Percentiles rank a stretch among this genome's conserved stretches.
Evolutionary conservation across 1,140 invertebrate species (phyloP).

Genomic region (Goniozus legneri): DNA sequence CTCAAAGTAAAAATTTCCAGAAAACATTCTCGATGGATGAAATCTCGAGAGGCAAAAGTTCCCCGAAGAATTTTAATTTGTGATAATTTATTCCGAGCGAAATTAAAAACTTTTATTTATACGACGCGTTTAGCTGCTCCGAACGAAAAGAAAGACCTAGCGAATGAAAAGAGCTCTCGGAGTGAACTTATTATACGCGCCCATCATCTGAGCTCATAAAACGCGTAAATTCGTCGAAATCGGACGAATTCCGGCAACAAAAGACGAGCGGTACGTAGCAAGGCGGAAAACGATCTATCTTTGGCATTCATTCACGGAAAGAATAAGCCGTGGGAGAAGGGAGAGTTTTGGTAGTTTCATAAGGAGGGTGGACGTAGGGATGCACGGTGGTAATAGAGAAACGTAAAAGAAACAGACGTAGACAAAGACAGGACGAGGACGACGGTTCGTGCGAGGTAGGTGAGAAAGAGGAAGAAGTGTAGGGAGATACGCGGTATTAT

Average conservation of each 20-base stretch:
- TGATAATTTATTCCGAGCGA: too few relatives aligned
- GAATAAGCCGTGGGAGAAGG: constrained; percentile 30
- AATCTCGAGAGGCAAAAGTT: too few relatives aligned
- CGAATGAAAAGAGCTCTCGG: neutral
- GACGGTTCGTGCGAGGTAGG: neutral
- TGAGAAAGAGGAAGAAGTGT: neutral
- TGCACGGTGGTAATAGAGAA: constrained; percentile 15
- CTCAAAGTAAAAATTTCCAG: too few relatives aligned
- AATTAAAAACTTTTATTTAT: too few relatives aligned
- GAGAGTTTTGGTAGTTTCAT: constrained; percentile 16
- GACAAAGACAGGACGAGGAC: constrained; percentile 1
- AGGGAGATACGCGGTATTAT: neutral
- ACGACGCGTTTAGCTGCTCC: too few relatives aligned
- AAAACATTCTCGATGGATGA: too few relatives aligned
- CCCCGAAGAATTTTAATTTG: too few relatives aligned
- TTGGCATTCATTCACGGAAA: constrained; percentile 42
- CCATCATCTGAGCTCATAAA: constrained; percentile 13
- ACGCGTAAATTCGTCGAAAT: constrained; percentile 41
- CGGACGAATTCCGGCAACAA: constrained; percentile 34
- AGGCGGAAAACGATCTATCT: constrained; percentile 45
- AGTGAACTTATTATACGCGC: constrained; percentile 12
- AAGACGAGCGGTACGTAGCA: constrained; percentile 19
- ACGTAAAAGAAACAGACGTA: constrained; percentile 1
- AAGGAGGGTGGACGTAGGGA: constrained; percentile 14
- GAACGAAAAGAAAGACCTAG: too few relatives aligned